A percentile compares a stretch with the other conserved stretches of the same genome.
These are phyloP conservation scores for Rapana venosa DNA, from an alignment of 2,888 invertebrate genomes.

Conservation along the genomic window DNA sequence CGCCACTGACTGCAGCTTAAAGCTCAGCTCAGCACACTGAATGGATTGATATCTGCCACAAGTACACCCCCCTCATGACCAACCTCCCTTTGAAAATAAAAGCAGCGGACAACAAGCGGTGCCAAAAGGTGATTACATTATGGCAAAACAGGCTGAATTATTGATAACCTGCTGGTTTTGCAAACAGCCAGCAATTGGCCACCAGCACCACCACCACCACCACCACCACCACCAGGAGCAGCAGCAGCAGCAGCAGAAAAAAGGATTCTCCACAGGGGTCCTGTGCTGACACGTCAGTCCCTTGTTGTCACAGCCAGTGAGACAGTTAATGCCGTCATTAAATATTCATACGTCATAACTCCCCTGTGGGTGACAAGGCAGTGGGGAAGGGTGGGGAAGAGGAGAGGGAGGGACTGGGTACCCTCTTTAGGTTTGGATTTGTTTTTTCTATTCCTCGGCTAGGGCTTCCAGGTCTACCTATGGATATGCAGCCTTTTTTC, in stretches of 20 bases:
- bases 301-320: constrained; percentile 5
- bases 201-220: not conserved
- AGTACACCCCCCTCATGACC: too few species aligned
- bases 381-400: not conserved
- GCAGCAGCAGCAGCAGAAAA: not conserved
- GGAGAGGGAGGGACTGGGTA: not conserved
- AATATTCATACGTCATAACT: constrained; percentile 43
- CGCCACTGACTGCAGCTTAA: too few species aligned
- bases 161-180: constrained; percentile 3
- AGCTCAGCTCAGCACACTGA: too few species aligned
- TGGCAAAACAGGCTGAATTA: not conserved
- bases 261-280: not conserved
- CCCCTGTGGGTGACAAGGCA: not conserved
- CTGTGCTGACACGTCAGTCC: not conserved
- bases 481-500: too few species aligned
- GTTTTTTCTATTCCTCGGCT: too few species aligned
- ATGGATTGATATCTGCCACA: too few species aligned
- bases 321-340: constrained; percentile 44
- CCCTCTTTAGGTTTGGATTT: too few species aligned
- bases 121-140: constrained; percentile 27
- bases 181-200: constrained; percentile 25
- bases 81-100: too few species aligned
- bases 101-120: not conserved
- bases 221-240: too few species aligned
- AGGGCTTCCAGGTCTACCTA: too few species aligned